Evolutionary conservation across 2,113 vertebrate genomes (phyloP).

Genomic region (Ceuthmochares aereus): DNA sequence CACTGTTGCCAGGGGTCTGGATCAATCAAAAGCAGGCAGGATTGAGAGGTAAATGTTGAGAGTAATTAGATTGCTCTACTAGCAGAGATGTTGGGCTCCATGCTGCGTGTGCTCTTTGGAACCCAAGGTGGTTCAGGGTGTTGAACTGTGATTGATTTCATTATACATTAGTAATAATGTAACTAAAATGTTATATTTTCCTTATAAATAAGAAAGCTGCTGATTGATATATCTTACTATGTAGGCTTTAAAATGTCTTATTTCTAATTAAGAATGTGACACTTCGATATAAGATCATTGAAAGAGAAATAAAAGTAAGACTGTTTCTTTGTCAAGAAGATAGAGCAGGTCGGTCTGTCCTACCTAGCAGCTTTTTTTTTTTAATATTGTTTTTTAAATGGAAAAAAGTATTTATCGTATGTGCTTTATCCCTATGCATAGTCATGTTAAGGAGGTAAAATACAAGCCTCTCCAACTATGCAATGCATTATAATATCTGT

Average conservation of each 20-base stretch:
- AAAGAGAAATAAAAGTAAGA: background rate
- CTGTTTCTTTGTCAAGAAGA: background rate
- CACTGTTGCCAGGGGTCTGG: background rate
- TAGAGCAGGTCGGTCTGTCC: background rate
- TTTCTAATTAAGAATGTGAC: background rate
- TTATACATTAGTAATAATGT: background rate
- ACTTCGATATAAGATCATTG: background rate
- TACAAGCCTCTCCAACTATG: background rate
- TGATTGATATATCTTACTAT: background rate
- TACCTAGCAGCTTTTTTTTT: background rate
- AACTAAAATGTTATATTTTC: background rate
- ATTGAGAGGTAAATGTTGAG: background rate
- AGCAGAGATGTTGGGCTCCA: background rate
- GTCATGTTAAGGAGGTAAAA: background rate
- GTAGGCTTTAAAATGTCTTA: background rate
- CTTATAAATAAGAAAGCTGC: background rate
- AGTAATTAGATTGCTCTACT: background rate
- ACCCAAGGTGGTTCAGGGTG: background rate
- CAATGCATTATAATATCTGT: background rate
- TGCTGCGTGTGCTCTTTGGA: background rate
- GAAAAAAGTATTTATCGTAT: background rate
- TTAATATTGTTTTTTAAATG: background rate
- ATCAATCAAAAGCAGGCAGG: background rate
- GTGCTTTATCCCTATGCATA: background rate
- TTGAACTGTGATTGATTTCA: accelerated